Evolutionary conservation across 2,888 invertebrate genomes (phyloP), one percentile per base, ranked within the genome.

Genomic region (Ceramica pisi): DNA sequence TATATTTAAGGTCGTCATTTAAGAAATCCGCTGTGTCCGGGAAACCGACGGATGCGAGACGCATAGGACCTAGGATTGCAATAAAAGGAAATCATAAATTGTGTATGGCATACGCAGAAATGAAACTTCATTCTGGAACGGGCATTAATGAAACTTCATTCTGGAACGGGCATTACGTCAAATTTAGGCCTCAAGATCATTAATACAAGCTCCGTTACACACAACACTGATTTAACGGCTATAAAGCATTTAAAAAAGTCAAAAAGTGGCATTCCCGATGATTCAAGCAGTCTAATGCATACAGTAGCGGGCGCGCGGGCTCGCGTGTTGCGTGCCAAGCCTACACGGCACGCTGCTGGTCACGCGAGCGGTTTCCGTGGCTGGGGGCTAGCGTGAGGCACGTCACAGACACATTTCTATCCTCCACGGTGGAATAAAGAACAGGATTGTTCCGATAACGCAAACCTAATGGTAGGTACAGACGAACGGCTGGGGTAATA

Each of bases 351-450:
- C 66, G 78, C 83, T 73, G 84, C 64, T 82, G 83, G 60, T 63
- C 83, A 78, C 87, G 71, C 80, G 67, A 81, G 78, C 78, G 80
- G 86, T 86, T 85, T 86, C 84, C 86, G 80, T 81, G 77, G 81
- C 75, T 88, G 64, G 88, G 88, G n/a, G 79, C 31, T 80, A 69
- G 80, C 80, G 91, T 92, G 92, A 75, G 59, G 71, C 92, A 90
- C 91, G 91, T 86, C 87, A 90, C 86, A 85, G 89, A 84, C 90
- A 88, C 90, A 90, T 90, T 90, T 88, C 88, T 86, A 88, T 86
- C 87, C 87, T 80, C 86, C 67, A 78, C 82, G 75, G 75, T 78
- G 69, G 71, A 80, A 81, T 84, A 85, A 81, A 85, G 70, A 80
- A 85, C 80, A 77, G 75, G 77, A 77, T 78, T 75, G 76, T 79